A percentile compares a stretch with the other conserved stretches of the same genome.
Conservation (phyloP, 2,113 vertebrate species). For the Pseudorasbora parva region DNA sequence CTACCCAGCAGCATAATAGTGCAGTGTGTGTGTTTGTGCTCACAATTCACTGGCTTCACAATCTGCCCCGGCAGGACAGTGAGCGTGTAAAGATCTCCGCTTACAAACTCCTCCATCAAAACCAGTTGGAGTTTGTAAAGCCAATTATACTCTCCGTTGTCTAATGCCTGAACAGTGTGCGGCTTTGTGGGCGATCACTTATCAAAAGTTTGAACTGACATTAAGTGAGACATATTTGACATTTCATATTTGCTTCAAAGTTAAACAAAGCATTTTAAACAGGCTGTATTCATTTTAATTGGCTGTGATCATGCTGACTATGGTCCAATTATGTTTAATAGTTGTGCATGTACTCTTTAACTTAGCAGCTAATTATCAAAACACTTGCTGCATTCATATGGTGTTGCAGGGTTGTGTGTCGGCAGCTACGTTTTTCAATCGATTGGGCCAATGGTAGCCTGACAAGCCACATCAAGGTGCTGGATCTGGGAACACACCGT, state of each 20-base stretch:
- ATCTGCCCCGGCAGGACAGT: not conserved
- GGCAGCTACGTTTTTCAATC: not conserved
- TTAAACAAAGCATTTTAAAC: conserved; percentile 39
- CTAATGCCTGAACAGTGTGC: conserved; percentile 4
- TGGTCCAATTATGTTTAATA: conserved; percentile 42
- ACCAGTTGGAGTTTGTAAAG: conserved; percentile 21
- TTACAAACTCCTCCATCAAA: conserved; percentile 20
- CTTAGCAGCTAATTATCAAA: conserved; percentile 36
- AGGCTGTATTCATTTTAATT: conserved; percentile 49
- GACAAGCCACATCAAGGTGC: no score
- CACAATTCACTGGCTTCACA: not conserved
- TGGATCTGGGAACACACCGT: no score
- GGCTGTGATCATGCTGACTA: conserved; percentile 45
- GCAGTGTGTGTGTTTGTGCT: not conserved
- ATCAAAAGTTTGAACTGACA: conserved; percentile 43
- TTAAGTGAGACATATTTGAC: conserved; percentile 36
- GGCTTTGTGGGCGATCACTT: conserved; percentile 25
- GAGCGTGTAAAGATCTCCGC: not conserved
- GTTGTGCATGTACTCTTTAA: conserved; percentile 31
- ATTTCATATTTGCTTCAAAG: conserved; percentile 36
- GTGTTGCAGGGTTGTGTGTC: not conserved
- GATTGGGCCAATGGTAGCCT: no score
- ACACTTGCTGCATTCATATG: conserved; percentile 18
- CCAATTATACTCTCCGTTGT: conserved; percentile 25
- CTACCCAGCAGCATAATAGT: not conserved